phyloP scores from a whole-genome alignment of 1,140 invertebrate genomes.

The Tribolium castaneum region DNA sequence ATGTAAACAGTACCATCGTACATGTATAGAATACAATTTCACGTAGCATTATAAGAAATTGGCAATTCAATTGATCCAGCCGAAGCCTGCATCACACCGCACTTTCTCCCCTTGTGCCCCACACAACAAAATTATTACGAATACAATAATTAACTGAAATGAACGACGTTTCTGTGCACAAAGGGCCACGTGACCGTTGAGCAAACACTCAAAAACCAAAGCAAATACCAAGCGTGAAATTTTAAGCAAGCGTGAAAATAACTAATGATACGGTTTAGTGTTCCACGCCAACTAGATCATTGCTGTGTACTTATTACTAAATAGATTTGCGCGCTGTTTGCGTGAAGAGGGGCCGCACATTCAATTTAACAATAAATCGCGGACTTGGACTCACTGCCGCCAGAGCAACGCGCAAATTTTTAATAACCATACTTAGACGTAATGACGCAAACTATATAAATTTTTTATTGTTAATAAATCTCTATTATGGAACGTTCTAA shows the following conservation, averaged over 20 bases:
- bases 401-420: background rate
- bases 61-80: conserved; percentile 58
- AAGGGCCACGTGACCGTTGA: background rate
- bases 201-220: conserved; percentile 18
- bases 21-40: conserved; percentile 58
- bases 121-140: background rate
- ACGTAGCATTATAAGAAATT: conserved; percentile 58
- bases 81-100: conserved; percentile 17
- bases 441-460: conserved; percentile 16
- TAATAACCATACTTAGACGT: background rate
- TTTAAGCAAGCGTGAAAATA: conserved; percentile 35
- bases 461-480: conserved; percentile 32
- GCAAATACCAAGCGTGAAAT: conserved; percentile 24
- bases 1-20: conserved; percentile 56
- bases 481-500: conserved; percentile 26
- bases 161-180: too few species aligned
- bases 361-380: too few species aligned
- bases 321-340: background rate
- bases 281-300: conserved; percentile 25
- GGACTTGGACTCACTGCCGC: too few species aligned
- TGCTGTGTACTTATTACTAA: background rate
- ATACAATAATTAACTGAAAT: too few species aligned
- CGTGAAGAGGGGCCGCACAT: background rate
- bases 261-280: conserved; percentile 32
- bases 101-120: background rate